Evolutionary conservation across 2,113 vertebrate genomes (phyloP).

Genomic region (Pogonocichla stellata): DNA sequence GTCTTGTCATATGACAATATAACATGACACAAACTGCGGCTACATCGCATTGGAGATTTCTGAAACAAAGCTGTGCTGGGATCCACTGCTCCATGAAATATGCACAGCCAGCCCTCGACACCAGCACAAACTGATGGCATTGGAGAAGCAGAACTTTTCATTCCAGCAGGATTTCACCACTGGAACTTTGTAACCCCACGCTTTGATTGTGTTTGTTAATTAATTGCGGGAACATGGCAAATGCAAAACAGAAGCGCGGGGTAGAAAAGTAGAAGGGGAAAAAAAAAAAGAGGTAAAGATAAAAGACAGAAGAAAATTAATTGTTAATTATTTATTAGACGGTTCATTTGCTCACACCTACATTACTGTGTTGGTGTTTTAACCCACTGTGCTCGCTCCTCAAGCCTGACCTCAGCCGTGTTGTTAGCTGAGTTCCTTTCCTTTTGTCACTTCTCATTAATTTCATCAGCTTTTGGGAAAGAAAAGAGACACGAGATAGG

Average conservation of each 20-base stretch:
- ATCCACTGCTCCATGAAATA: slow-evolving; percentile 45
- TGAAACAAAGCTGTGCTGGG: slow-evolving; percentile 62
- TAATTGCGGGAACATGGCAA: slow-evolving; percentile 60
- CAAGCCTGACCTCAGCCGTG: slow-evolving; percentile 44
- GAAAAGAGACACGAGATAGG: not conserved
- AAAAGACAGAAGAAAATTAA: slow-evolving; percentile 68
- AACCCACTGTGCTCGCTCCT: slow-evolving; percentile 49
- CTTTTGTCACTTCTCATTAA: slow-evolving; percentile 65
- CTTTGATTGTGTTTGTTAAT: slow-evolving; percentile 74
- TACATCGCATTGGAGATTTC: slow-evolving; percentile 71
- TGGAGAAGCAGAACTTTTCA: slow-evolving; percentile 43
- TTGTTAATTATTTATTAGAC: slow-evolving; percentile 75
- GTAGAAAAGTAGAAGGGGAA: not conserved
- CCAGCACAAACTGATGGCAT: not conserved
- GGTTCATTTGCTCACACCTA: slow-evolving; percentile 72
- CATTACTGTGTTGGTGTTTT: slow-evolving; percentile 52
- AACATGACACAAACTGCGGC: slow-evolving; percentile 70
- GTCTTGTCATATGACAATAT: slow-evolving; percentile 74
- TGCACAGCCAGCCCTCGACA: slow-evolving; percentile 54
- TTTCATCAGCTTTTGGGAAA: not conserved
- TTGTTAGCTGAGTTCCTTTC: slow-evolving; percentile 10
- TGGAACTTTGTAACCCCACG: slow-evolving; percentile 43
- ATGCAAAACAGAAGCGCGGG: slow-evolving; percentile 52
- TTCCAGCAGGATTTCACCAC: slow-evolving; percentile 43
- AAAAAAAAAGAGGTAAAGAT: slow-evolving; percentile 47